Conservation (phyloP, 2,888 invertebrate genomes). For the Vanessa cardui region DNA sequence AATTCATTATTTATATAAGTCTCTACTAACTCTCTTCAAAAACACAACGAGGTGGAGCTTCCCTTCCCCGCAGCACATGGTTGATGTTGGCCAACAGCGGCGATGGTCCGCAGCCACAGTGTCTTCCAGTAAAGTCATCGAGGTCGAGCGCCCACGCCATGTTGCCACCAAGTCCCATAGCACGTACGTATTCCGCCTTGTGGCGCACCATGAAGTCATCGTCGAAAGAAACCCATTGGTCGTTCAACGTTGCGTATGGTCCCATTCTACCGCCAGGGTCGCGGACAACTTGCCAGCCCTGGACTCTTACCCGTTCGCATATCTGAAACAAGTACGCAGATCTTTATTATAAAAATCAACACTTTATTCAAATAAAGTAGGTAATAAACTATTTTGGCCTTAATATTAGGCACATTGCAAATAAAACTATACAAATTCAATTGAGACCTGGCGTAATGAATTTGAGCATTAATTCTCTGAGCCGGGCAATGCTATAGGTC, state of each 20-base stretch:
- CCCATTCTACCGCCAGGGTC: slow-evolving; percentile 92
- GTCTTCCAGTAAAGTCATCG: slow-evolving; percentile 90
- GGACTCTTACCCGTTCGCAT: slow-evolving; percentile 88
- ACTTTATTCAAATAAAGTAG: too few relatives aligned
- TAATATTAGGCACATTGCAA: too few relatives aligned
- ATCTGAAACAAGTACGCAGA: slow-evolving; percentile 78
- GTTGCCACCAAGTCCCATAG: slow-evolving; percentile 91
- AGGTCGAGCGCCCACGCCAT: slow-evolving; percentile 96
- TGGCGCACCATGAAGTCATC: slow-evolving; percentile 92
- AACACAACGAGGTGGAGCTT: slow-evolving; percentile 82
- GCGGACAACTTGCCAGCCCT: slow-evolving; percentile 90
- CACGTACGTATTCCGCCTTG: slow-evolving; percentile 91
- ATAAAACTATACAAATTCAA: too few relatives aligned
- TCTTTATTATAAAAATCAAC: neutral
- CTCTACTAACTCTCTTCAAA: slow-evolving; percentile 68
- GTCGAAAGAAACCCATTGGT: slow-evolving; percentile 97
- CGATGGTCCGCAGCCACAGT: slow-evolving; percentile 91
- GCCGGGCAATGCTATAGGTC: too few relatives aligned
- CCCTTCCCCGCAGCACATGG: slow-evolving; percentile 87
- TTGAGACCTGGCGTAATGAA: too few relatives aligned
- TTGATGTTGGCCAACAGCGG: slow-evolving; percentile 92
- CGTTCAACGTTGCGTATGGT: slow-evolving; percentile 91
- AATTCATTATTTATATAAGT: neutral
- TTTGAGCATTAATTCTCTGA: too few relatives aligned
- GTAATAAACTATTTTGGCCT: too few relatives aligned